These are phyloP conservation scores for Anguilla japonica DNA, from an alignment of 2,113 vertebrate species.

Conservation along the genomic window DNA sequence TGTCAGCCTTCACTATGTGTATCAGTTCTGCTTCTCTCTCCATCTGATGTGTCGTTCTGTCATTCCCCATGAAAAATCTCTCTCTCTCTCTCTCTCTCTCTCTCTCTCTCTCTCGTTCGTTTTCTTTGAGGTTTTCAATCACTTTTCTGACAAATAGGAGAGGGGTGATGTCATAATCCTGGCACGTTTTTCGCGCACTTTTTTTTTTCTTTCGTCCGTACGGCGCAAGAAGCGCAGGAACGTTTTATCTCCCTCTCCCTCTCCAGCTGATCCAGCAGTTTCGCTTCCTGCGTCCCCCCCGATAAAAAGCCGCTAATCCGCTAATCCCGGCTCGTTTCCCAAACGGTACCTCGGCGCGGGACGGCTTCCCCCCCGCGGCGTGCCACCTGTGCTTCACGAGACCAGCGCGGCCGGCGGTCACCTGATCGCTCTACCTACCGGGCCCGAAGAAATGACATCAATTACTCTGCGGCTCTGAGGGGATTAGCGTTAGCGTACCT, in stretches of 20 bases:
- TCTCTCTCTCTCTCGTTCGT: no score
- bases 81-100: no score
- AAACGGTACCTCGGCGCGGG: slow-evolving; percentile 9
- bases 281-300: neutral
- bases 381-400: neutral
- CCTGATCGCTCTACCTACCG: neutral
- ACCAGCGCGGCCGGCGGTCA: neutral
- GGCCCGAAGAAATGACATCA: neutral
- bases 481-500: neutral
- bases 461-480: neutral
- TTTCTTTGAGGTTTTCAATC: no score
- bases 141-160: no score
- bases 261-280: neutral
- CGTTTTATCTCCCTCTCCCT: neutral
- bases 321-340: slow-evolving; percentile 25
- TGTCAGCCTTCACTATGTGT: no score
- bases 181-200: no score
- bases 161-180: no score
- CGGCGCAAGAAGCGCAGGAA: no score
- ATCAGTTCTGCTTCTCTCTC: no score
- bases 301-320: slow-evolving; percentile 10
- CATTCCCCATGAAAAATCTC: no score
- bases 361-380: neutral
- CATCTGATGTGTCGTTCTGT: no score
- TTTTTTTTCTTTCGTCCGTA: no score